Base-by-base conservation (phyloP, 2,888 invertebrate genomes). In the Parnassius orleans region DNA sequence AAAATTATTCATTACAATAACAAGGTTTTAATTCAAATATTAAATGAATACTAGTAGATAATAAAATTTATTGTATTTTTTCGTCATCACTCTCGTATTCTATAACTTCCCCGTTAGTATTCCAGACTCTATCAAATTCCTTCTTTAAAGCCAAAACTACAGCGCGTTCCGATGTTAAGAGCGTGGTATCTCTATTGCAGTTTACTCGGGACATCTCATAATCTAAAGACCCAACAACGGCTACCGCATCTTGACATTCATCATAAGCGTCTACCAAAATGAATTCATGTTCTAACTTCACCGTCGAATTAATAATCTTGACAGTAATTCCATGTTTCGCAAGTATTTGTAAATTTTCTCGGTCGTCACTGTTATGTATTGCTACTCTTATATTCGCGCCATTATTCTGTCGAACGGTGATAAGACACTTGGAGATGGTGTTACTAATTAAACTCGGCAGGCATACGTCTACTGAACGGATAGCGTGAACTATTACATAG, bases 101-200 rank as follows among this genome's bases (percentile, higher is more conserved):
- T 55, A 19, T 10, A 14, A 50, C 60, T 5, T 65, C 66, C 11
- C 64, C 64, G 14, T 24, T 57, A 2, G 70, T 71, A 57, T 72
- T 66, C 87, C 87, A 87, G 50, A 87, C 69, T 66, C 87, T 74
- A 15, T 85, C 75, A 57, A 87, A 88, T 72, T 87, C 87, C 11
- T 64, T 70, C 57, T 73, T 76, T 15, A 88, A 68, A 11, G 77
- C 65, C n/a, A 57, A 68, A 15, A 85, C 66, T 0, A 86, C 76
- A 0, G 64, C 33, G 0, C 47, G 9, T 19, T 86, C 84, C 0
- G 87, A 83, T 2, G 81, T 83, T 14, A 88, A 68, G 9, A 87
- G 48, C 0, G 87, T 86, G 19, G 72, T 71, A 47, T 82, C 81
- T 51, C 76, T 74, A 64, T 79, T 77, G 63, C 75, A 76, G 67